These are phyloP conservation scores for Nomada fucata DNA, from an alignment of 2,888 invertebrate genomes.

Conservation along the genomic window DNA sequence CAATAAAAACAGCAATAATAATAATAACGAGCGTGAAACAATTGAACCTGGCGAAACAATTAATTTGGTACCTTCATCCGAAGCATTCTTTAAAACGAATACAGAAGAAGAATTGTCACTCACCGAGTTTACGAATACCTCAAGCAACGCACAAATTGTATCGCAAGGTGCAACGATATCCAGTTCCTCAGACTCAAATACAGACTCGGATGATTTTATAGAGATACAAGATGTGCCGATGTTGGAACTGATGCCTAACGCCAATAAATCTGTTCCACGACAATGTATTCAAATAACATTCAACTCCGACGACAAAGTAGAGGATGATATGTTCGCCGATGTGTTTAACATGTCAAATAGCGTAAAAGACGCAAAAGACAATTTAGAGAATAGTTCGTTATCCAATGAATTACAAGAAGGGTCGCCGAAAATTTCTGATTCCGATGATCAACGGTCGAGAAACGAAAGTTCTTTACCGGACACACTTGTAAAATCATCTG, in stretches of 20 bases:
- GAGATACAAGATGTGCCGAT: slow-evolving; percentile 79
- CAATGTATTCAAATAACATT: slow-evolving; percentile 82
- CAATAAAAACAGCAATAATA: too few relatives aligned
- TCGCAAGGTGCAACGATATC: slow-evolving; percentile 10
- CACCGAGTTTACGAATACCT: background rate
- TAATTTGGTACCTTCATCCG: background rate
- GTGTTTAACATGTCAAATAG: slow-evolving; percentile 84
- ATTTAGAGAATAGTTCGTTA: background rate
- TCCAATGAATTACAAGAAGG: background rate
- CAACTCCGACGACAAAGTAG: slow-evolving; percentile 76
- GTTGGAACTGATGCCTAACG: slow-evolving; percentile 36
- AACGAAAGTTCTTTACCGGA: background rate
- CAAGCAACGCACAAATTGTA: background rate
- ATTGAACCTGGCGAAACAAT: background rate
- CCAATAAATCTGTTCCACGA: slow-evolving; percentile 49
- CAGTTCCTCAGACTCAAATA: slow-evolving; percentile 68
- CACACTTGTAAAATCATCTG: background rate
- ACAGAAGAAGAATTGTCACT: background rate
- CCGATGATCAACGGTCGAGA: background rate
- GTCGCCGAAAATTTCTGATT: background rate
- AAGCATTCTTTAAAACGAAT: background rate
- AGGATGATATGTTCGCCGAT: slow-evolving; percentile 91
- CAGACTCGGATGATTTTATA: slow-evolving; percentile 84
- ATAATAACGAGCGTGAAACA: background rate
- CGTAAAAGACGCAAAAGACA: background rate